These are phyloP conservation scores for Sycophila texana DNA, from an alignment of 2,888 invertebrate genomes.

Conservation along the genomic window DNA sequence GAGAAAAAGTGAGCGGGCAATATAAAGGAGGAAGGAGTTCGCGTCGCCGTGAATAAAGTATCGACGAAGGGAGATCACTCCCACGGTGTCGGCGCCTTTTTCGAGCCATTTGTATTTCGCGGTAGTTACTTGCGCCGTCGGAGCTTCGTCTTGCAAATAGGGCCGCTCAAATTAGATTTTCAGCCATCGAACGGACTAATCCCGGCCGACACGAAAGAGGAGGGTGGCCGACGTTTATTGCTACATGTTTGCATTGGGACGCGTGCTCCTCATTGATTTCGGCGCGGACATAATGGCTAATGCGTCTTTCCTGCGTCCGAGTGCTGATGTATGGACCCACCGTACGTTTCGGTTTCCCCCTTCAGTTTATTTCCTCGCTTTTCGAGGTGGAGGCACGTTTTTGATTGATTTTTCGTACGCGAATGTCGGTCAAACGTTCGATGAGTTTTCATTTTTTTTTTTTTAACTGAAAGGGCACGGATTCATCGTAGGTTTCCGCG, in stretches of 20 bases:
- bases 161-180: conserved; percentile 65
- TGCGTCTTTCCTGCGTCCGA: not conserved
- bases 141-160: not conserved
- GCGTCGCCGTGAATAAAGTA: conserved; percentile 4
- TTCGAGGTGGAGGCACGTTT: not conserved
- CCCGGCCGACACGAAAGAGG: conserved; percentile 57
- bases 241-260: conserved; percentile 27
- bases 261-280: conserved; percentile 46
- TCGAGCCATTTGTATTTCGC: conserved; percentile 69
- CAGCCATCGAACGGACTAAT: conserved; percentile 64
- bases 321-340: conserved; percentile 3
- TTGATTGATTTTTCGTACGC: conserved; percentile 2
- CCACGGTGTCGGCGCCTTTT: not conserved
- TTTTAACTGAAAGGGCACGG: not conserved
- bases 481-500: not conserved
- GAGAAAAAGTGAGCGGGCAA: conserved; percentile 23
- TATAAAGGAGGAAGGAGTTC: conserved; percentile 15
- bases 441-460: conserved; percentile 9
- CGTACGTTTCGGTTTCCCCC: not conserved
- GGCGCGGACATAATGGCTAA: conserved; percentile 33
- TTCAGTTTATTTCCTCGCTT: conserved; percentile 20
- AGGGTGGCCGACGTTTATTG: conserved; percentile 53
- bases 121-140: conserved; percentile 68
- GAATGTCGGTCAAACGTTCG: not conserved
- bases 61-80: not conserved